phyloP scores from a whole-genome alignment of 2,888 invertebrate species.

The Cabera pusaria region DNA sequence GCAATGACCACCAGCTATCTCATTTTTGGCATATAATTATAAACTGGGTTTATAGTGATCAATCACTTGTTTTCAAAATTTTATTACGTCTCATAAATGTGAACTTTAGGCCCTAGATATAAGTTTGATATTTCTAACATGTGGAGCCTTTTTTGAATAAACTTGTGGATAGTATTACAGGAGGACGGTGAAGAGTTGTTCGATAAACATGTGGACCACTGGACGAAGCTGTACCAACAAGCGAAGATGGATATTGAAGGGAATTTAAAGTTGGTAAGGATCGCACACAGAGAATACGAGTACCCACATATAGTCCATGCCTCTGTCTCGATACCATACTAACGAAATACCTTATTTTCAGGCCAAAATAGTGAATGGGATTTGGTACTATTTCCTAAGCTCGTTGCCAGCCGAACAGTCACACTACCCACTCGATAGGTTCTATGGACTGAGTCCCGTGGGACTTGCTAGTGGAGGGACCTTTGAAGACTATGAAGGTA shows the following conservation, averaged over 20 bases:
- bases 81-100: no score
- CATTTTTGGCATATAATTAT: no score
- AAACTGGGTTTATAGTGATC: no score
- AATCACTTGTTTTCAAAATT: no score
- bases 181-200: slow-evolving; percentile 68
- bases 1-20: no score
- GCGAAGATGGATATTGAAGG: slow-evolving; percentile 78
- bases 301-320: no score
- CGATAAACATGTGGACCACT: slow-evolving; percentile 70
- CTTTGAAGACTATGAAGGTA: slow-evolving; percentile 78
- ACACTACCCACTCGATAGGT: slow-evolving; percentile 66
- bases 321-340: no score
- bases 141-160: no score
- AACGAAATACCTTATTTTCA: slow-evolving; percentile 43
- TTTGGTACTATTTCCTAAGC: slow-evolving; percentile 83
- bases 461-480: slow-evolving; percentile 81
- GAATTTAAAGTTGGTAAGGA: slow-evolving; percentile 72
- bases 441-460: slow-evolving; percentile 83
- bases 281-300: no score
- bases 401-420: slow-evolving; percentile 78
- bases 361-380: slow-evolving; percentile 79
- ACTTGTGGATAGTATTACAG: slow-evolving; percentile 64
- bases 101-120: no score
- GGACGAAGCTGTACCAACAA: slow-evolving; percentile 74
- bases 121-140: no score